Conservation (phyloP, 2,888 invertebrate genomes). For the Trissolcus japonicus region DNA sequence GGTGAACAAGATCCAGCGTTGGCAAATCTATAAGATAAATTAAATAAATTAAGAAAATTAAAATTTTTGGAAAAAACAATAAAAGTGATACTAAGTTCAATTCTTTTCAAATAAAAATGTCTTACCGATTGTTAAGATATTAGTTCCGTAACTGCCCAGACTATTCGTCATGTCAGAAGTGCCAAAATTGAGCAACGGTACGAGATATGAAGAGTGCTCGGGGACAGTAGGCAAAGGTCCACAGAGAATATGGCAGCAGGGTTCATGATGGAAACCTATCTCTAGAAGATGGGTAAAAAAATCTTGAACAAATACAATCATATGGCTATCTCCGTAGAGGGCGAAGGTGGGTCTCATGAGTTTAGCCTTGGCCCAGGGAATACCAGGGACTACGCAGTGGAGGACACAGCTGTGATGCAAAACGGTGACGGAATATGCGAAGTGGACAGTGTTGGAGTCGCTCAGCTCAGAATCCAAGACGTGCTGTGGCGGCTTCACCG, state of each 20-base stretch:
- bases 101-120: background rate
- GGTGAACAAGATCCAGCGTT: conserved; percentile 84
- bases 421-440: conserved; percentile 89
- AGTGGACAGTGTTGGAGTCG: conserved; percentile 83
- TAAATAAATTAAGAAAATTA: background rate
- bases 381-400: conserved; percentile 88
- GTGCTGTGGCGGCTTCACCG: conserved; percentile 77
- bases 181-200: conserved; percentile 80
- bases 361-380: conserved; percentile 87
- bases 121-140: conserved; percentile 60
- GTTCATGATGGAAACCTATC: conserved; percentile 89
- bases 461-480: conserved; percentile 74
- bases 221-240: conserved; percentile 79
- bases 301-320: conserved; percentile 89
- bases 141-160: conserved; percentile 46
- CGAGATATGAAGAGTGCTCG: conserved; percentile 81
- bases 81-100: background rate
- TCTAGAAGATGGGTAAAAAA: conserved; percentile 91
- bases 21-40: conserved; percentile 78
- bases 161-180: conserved; percentile 34
- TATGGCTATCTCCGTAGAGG: conserved; percentile 85
- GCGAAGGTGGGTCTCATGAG: conserved; percentile 86
- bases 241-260: conserved; percentile 87
- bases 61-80: too few relatives aligned
- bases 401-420: conserved; percentile 90